Evolutionary conservation across 1,140 invertebrate genomes (phyloP).

Genomic region (Galleria mellonella): DNA sequence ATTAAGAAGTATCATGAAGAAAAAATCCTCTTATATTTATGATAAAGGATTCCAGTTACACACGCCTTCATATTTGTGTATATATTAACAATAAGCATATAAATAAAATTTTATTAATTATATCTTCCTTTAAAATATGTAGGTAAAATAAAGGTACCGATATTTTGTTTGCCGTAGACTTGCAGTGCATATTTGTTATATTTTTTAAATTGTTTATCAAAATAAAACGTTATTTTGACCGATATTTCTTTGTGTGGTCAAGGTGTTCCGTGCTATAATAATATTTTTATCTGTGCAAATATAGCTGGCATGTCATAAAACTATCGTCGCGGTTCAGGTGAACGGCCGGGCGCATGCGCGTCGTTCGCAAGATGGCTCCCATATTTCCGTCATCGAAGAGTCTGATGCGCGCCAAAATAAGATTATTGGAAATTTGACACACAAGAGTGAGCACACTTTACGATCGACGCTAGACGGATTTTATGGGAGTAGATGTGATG

Average conservation of each 20-base stretch:
- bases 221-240: conserved; percentile 2
- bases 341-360: conserved; percentile 50
- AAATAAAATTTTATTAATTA: no score
- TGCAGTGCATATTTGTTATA: neutral
- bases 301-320: conserved; percentile 57
- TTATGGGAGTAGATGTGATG: conserved; percentile 18
- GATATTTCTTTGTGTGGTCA: conserved; percentile 26
- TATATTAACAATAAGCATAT: no score
- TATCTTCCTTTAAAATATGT: no score
- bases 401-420: conserved; percentile 72
- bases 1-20: no score
- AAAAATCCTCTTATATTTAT: no score
- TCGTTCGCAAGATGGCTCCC: conserved; percentile 61
- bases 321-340: conserved; percentile 63
- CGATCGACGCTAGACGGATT: conserved; percentile 45
- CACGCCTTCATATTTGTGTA: no score
- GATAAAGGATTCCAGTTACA: no score
- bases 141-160: no score
- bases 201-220: no score
- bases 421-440: conserved; percentile 71
- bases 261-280: conserved; percentile 26
- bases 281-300: conserved; percentile 63
- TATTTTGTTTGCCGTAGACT: no score
- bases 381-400: conserved; percentile 65
- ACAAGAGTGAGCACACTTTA: conserved; percentile 46